Evolutionary conservation across 2,797 vertebrate species (phyloP), one percentile per base, ranked within the genome.

Genomic region (Falco biarmicus): DNA sequence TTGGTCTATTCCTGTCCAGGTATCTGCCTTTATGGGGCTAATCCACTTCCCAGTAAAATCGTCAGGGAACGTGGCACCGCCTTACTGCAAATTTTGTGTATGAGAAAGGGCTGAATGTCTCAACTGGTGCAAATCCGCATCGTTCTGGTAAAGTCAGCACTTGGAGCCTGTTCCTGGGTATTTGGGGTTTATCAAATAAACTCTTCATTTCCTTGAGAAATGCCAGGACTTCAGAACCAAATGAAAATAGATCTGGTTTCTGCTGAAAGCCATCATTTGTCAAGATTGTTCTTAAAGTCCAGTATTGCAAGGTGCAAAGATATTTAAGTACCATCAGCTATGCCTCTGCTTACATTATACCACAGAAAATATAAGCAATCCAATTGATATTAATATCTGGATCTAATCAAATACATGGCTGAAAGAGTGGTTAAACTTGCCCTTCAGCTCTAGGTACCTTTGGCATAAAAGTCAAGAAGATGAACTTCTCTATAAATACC

Each of bases 151-250:
- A 86, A 93, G 83, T 75, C 87, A 91, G 89, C 56, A 54, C 32
- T 91, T 75, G 29, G 61, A 90, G 48, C 15, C 34, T 14, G 20
- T 41, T 77, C 53, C 29, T 37, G 69, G 34, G 26, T 83, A 18
- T 80, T 86, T 75, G 54, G 75, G 63, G 63, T 77, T 73, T 90
- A 75, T 65, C 82, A 96, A 73, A 95, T 73, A 92, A 94, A 95
- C 70, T 68, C 76, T 81, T 82, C 13, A 56, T 66, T 96, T 94
- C 93, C 77, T 43, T 76, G 15, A 91, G 69, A 81, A 91, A 65
- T 51, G 25, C 69, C 84, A 88, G 60, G 70, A 51, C 34, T 84
- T 93, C 77, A 84, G 66, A 91, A 85, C 10, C 1, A 2, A 93
- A 81, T 19, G 37, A 92, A 96, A 95, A 94, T 79, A 94, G 91